Conservation (phyloP, 2,797 vertebrate genomes). For the Cygnus olor region DNA sequence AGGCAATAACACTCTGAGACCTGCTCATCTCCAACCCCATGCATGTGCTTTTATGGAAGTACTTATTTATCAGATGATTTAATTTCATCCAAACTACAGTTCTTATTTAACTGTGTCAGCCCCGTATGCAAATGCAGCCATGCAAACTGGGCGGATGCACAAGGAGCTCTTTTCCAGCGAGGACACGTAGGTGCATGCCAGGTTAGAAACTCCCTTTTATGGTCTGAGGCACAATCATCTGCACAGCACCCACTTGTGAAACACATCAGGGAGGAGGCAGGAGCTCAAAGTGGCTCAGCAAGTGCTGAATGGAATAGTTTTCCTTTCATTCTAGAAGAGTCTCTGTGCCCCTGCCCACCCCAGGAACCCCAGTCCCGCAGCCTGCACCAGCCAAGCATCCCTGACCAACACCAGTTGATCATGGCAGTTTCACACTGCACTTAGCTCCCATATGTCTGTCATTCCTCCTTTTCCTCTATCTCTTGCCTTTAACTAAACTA, state of each 20-base stretch:
- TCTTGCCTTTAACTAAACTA: too few relatives aligned
- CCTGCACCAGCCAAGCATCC: neutral
- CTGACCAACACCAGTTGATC: neutral
- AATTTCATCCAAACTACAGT: neutral
- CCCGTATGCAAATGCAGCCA: neutral
- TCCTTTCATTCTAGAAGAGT: neutral
- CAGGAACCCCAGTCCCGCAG: neutral
- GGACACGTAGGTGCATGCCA: neutral
- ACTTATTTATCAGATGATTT: neutral
- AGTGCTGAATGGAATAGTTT: neutral
- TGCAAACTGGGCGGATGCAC: neutral
- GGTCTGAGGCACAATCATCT: neutral
- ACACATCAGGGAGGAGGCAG: neutral
- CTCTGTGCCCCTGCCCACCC: neutral
- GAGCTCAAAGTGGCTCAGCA: neutral
- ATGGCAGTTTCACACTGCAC: too few relatives aligned
- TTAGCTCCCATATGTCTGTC: too few relatives aligned
- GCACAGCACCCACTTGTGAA: neutral
- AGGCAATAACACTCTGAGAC: neutral
- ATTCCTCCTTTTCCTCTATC: neutral
- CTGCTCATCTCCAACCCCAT: neutral
- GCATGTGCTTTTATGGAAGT: neutral
- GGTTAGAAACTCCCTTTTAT: slow-evolving; percentile 2
- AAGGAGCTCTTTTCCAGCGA: neutral
- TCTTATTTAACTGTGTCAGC: neutral